phyloP scores from a whole-genome alignment of 2,113 vertebrate species.

The Uropsilus gracilis region DNA sequence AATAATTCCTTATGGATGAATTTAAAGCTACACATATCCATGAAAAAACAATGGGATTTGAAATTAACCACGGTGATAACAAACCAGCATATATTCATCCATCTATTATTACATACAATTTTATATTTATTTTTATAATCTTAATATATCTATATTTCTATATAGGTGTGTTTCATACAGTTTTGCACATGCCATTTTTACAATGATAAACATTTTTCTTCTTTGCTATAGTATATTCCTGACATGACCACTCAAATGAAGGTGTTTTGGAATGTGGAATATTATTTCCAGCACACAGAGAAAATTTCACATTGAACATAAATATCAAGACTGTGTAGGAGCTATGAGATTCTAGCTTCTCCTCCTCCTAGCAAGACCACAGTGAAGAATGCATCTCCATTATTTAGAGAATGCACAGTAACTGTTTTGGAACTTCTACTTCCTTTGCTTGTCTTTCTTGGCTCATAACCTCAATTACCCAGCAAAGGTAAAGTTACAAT shows the following conservation, averaged over 20 bases:
- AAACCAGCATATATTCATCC: background rate
- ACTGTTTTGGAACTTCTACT: background rate
- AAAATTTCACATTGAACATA: background rate
- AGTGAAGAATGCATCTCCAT: background rate
- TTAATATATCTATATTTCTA: too few species aligned
- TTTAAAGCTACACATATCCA: background rate
- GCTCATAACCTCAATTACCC: background rate
- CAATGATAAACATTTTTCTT: background rate
- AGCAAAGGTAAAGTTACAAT: background rate
- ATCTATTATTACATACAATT: background rate
- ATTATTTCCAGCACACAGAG: background rate
- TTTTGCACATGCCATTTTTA: background rate
- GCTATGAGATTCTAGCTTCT: background rate
- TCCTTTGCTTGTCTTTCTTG: background rate
- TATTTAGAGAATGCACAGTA: rapidly evolving
- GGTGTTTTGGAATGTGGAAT: background rate
- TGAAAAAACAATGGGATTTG: background rate
- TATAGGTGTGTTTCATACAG: background rate
- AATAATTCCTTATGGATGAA: background rate
- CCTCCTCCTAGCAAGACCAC: background rate
- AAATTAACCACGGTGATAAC: background rate
- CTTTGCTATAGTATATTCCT: background rate
- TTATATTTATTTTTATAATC: too few species aligned
- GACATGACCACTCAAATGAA: background rate
- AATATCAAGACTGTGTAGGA: background rate